A percentile compares a stretch with the other conserved stretches of the same genome.
These are phyloP conservation scores for Channa striata DNA, from an alignment of 2,797 vertebrate genomes.

Conservation along the genomic window DNA sequence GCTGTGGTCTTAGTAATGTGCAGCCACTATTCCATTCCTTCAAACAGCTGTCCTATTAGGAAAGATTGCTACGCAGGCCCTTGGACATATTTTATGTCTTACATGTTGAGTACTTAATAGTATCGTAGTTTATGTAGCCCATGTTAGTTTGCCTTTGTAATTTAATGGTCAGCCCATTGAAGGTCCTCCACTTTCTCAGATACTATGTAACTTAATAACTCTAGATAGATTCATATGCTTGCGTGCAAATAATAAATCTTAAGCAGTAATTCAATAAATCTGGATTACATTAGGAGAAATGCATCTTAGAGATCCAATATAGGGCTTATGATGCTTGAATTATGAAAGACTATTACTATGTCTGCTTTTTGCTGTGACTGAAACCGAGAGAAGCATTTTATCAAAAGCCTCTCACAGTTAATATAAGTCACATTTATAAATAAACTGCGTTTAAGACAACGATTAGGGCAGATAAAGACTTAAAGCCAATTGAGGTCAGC, in stretches of 20 bases:
- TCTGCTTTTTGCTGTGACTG: constrained; percentile 58
- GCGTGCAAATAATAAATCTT: constrained; percentile 72
- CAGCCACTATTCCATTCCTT: constrained; percentile 63
- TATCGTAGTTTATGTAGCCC: constrained; percentile 66
- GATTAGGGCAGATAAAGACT: constrained; percentile 49
- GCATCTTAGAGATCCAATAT: constrained; percentile 72
- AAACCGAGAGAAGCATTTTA: constrained; percentile 50
- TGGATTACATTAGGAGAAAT: constrained; percentile 75
- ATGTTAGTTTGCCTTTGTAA: constrained; percentile 64
- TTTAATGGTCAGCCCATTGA: constrained; percentile 58
- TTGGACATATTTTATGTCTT: constrained; percentile 65
- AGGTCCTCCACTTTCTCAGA: constrained; percentile 54
- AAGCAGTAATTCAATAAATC: constrained; percentile 78
- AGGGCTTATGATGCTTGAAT: constrained; percentile 73
- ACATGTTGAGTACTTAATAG: constrained; percentile 68
- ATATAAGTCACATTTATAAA: constrained; percentile 62
- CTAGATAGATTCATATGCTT: constrained; percentile 64
- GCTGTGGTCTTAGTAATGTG: constrained; percentile 57
- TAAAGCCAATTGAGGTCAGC: constrained; percentile 69
- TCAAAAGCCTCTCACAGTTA: constrained; percentile 45
- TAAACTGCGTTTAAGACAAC: constrained; percentile 46
- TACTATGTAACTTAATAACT: constrained; percentile 50
- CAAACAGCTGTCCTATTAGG: constrained; percentile 48
- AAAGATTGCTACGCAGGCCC: constrained; percentile 16
- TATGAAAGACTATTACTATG: constrained; percentile 67